Base-by-base conservation (phyloP, 2,888 invertebrate species). In the Orthosia incerta region DNA sequence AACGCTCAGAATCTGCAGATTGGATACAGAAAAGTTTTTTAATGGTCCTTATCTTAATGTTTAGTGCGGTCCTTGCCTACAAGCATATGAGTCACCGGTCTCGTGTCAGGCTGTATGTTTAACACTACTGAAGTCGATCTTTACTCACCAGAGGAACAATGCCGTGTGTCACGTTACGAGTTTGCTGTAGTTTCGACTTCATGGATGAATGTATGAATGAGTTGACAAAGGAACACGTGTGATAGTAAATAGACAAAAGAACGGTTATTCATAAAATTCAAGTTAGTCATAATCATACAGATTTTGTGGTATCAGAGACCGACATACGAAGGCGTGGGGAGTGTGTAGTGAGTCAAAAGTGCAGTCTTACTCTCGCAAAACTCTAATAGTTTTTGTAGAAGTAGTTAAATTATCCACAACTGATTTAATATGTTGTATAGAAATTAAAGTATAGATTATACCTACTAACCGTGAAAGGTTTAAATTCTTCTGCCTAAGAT, bases 201-300 rank as follows among this genome's bases (percentile, higher is more conserved):
- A 80, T 74, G 64, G 23, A 71, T 80, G 80, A 65, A 80, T 70
- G 84, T 60, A 45, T 73, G 83, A 48, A 63, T 83, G 79, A 55
- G 50, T 73, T 72, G 45, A 59, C 46, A 57, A 73, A 79, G 62
- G 59, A 67, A 79, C 65, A 72, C 31, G 64, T 45, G 55, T 70
- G 80, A n/a, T 74, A 71, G 76, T 80, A 80, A 64, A 80, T 80
- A 61, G 13, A 51, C 50, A 51, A 51, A 60, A 62, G 31, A 60
- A 68, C 31, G 23, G 18, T 55, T 60, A 64, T 20, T 66, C 55
- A n/a, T 78, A 53, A 16, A 20, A 46, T 53, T 46, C 63, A 75
- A 53, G 13, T 65, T 61, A 51, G 15, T 74, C 61, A 31, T 75
- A 74, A 64, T 12, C 60, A 53, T 80, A 75, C 81, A 66, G 76